Conservation (phyloP, 2,113 vertebrate species). For the Sphyrna mokarran region DNA sequence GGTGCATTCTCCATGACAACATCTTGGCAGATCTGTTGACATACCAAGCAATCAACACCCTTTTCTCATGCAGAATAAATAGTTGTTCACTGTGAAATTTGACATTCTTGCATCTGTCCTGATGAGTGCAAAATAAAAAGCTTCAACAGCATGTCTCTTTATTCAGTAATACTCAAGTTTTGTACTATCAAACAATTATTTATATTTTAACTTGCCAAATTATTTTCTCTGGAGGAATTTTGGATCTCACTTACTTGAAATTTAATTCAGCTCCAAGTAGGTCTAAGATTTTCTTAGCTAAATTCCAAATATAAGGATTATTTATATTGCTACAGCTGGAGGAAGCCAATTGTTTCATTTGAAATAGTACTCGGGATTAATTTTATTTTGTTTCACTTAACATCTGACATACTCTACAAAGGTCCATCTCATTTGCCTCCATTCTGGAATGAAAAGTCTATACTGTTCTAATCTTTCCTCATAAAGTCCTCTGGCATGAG, state of each 20-base stretch:
- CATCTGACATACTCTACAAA: neutral
- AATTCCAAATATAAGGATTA: neutral
- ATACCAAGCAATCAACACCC: too few relatives aligned
- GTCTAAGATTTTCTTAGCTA: neutral
- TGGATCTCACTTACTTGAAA: neutral
- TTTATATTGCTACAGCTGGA: neutral
- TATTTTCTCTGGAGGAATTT: neutral
- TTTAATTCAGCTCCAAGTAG: neutral
- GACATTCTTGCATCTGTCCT: too few relatives aligned
- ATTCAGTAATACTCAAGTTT: too few relatives aligned
- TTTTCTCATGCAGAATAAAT: too few relatives aligned
- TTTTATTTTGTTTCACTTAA: neutral
- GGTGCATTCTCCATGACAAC: too few relatives aligned
- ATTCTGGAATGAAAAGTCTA: neutral
- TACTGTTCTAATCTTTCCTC: neutral
- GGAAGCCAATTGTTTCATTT: neutral
- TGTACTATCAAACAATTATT: too few relatives aligned
- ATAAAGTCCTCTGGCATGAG: neutral
- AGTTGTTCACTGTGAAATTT: too few relatives aligned
- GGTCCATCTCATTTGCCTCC: neutral
- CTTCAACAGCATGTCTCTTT: too few relatives aligned
- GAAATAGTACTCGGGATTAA: neutral
- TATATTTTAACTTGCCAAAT: neutral
- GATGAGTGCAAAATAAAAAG: too few relatives aligned
- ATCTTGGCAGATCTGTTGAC: too few relatives aligned